Percentiles rank a stretch among this genome's conserved stretches.
Evolutionary conservation across 2,113 vertebrate genomes (phyloP).

Genomic region (Pseudorectes ferrugineus): DNA sequence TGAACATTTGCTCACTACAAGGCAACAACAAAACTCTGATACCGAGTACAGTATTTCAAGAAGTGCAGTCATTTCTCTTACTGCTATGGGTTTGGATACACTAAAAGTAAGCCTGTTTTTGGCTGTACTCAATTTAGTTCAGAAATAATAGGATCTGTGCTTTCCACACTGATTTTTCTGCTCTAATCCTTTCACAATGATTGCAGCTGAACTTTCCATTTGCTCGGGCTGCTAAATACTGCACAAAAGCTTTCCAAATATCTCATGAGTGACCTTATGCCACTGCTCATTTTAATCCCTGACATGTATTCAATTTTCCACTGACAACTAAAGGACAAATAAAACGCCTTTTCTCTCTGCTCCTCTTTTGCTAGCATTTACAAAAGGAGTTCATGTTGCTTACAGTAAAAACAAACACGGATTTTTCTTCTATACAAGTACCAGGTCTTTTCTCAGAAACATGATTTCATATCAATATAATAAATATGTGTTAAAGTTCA

Average conservation of each 20-base stretch:
- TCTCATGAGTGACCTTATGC: conserved; percentile 20
- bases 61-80: neutral
- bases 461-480: neutral
- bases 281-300: conserved; percentile 36
- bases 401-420: neutral
- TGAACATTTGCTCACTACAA: neutral
- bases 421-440: neutral
- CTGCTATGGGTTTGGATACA: neutral
- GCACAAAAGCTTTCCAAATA: conserved; percentile 41
- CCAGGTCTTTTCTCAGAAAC: neutral
- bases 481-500: neutral
- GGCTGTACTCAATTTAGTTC: conserved; percentile 27
- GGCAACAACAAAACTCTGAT: neutral
- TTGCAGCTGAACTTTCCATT: conserved; percentile 40
- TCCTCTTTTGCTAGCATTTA: neutral
- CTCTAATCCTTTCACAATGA: conserved; percentile 36
- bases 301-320: conserved; percentile 37
- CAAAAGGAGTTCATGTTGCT: neutral
- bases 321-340: conserved; percentile 9
- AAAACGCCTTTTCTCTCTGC: neutral
- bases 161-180: conserved; percentile 25
- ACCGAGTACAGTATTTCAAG: neutral
- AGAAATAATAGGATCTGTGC: conserved; percentile 34
- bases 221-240: neutral
- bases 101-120: neutral